Conservation (phyloP, 2,113 vertebrate species). For the Salminus brasiliensis region DNA sequence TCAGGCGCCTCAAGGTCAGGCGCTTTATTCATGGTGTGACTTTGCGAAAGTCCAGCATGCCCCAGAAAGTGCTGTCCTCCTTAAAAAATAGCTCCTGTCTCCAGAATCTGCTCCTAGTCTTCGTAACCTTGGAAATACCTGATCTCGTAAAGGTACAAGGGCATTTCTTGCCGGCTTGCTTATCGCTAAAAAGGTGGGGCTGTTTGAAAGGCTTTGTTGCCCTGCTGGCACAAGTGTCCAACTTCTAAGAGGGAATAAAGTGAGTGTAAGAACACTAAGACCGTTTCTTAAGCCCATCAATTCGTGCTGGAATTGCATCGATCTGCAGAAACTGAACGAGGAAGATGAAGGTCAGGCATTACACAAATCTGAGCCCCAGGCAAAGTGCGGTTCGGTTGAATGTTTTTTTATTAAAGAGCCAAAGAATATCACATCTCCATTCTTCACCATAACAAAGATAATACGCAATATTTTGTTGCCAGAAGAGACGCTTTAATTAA, state of each 20-base stretch:
- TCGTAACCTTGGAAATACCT: not conserved
- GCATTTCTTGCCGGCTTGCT: conserved; percentile 8
- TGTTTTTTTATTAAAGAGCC: conserved; percentile 23
- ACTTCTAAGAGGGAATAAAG: conserved; percentile 1
- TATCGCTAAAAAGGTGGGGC: conserved; percentile 35
- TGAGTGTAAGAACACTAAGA: not conserved
- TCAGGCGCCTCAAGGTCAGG: conserved; percentile 18
- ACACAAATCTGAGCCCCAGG: conserved; percentile 1
- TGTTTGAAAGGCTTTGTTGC: conserved; percentile 2
- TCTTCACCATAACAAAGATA: conserved; percentile 43
- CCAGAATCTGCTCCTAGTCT: not conserved
- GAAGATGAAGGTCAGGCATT: not conserved
- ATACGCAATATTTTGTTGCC: conserved; percentile 25
- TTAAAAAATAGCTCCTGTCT: conserved; percentile 21
- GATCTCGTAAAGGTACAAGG: no score
- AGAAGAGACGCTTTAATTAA: not conserved
- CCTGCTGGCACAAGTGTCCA: not conserved
- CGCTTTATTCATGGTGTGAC: conserved; percentile 48
- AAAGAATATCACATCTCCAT: conserved; percentile 21
- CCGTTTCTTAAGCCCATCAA: not conserved
- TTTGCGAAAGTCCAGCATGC: not conserved
- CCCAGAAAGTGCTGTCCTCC: conserved; percentile 25
- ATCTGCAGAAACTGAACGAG: not conserved
- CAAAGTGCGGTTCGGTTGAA: not conserved
- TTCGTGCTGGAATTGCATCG: not conserved